phyloP scores from a whole-genome alignment of 1,140 invertebrate genomes.

The Danaus melanippus region DNA sequence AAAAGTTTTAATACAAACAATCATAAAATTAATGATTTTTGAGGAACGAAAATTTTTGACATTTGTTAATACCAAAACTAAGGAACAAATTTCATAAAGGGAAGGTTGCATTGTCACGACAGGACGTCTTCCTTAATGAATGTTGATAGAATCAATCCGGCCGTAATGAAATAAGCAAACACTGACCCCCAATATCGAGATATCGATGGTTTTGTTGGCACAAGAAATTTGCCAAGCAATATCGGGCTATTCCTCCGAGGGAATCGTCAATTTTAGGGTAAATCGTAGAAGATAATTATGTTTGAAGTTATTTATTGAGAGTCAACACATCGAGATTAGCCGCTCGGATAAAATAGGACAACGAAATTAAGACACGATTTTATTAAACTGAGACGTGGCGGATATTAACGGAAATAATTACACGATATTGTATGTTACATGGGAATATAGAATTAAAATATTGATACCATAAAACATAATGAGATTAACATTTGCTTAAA shows the following conservation, averaged over 20 bases:
- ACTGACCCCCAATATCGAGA: slow-evolving; percentile 56
- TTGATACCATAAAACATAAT: not conserved
- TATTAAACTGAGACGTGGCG: not conserved
- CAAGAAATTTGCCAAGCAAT: slow-evolving; percentile 64
- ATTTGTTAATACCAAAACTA: no score
- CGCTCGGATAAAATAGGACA: slow-evolving; percentile 11
- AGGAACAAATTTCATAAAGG: slow-evolving; percentile 9
- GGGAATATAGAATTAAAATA: no score
- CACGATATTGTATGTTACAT: no score
- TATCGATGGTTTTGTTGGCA: slow-evolving; percentile 55
- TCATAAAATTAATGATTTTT: no score
- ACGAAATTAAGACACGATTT: no score
- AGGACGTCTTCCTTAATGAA: slow-evolving; percentile 40
- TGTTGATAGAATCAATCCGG: slow-evolving; percentile 61
- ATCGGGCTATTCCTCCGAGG: slow-evolving; percentile 54
- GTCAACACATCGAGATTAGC: slow-evolving; percentile 47
- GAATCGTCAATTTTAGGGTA: slow-evolving; percentile 58
- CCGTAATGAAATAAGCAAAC: slow-evolving; percentile 65
- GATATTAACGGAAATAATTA: slow-evolving; percentile 1
- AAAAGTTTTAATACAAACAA: no score
- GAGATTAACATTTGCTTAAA: no score
- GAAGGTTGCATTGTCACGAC: slow-evolving; percentile 19
- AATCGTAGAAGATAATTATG: slow-evolving; percentile 68
- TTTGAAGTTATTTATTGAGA: slow-evolving; percentile 70
- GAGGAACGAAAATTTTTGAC: no score